Percentiles rank a stretch among this genome's conserved stretches.
Evolutionary conservation across 2,797 vertebrate species (phyloP).

Genomic region (Manis crassicaudata): DNA sequence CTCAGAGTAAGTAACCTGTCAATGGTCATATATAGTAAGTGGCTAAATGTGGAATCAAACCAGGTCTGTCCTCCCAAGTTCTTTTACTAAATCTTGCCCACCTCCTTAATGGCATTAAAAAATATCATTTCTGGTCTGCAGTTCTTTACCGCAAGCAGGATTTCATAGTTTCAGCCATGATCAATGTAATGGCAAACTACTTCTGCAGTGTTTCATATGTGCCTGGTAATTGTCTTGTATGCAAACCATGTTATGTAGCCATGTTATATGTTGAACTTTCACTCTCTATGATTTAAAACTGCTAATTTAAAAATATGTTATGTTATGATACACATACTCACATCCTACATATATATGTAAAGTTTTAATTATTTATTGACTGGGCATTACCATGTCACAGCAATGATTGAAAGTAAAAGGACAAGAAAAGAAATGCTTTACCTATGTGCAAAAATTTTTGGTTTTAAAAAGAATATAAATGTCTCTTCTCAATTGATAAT

Average conservation of each 20-base stretch:
- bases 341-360: background rate
- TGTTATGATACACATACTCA: background rate
- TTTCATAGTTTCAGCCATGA: background rate
- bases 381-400: background rate
- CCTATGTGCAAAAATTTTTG: background rate
- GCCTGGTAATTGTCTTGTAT: background rate
- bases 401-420: background rate
- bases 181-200: background rate
- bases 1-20: constrained; percentile 59
- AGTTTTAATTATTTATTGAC: background rate
- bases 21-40: background rate
- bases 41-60: background rate
- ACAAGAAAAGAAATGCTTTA: background rate
- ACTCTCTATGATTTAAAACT: constrained; percentile 3
- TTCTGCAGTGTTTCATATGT: background rate
- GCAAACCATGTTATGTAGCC: background rate
- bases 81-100: constrained; percentile 6
- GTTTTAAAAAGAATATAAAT: background rate
- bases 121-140: background rate
- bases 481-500: background rate
- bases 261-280: constrained; percentile 13
- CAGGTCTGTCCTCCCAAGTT: background rate
- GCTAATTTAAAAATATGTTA: background rate
- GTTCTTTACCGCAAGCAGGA: constrained; percentile 5
- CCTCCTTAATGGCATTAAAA: constrained; percentile 2